These are phyloP conservation scores for Mycogona germanica DNA, from an alignment of 2,888 invertebrate genomes.

Conservation along the genomic window DNA sequence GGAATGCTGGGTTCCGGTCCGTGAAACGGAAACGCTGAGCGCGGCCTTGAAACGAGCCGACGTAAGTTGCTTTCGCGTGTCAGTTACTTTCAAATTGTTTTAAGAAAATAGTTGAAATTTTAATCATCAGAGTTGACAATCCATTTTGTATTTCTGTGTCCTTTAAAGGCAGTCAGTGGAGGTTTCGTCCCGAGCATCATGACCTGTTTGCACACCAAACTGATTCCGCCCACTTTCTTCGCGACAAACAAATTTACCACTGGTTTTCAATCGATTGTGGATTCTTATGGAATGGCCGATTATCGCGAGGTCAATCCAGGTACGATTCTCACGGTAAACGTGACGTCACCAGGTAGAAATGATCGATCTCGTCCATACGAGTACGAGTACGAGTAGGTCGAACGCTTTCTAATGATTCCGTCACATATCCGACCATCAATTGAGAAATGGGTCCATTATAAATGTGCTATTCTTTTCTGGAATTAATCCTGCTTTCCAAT, in stretches of 20 bases:
- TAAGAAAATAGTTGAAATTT: not conserved
- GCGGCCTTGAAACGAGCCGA: not conserved
- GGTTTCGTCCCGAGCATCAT: slow-evolving; percentile 92
- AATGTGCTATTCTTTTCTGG: not conserved
- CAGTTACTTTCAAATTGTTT: not conserved
- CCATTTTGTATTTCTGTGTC: slow-evolving; percentile 14
- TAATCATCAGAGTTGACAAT: not conserved
- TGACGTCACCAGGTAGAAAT: too few species aligned
- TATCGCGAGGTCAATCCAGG: slow-evolving; percentile 95
- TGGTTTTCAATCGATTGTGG: slow-evolving; percentile 89
- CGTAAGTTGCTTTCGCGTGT: not conserved
- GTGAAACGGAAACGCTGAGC: not conserved
- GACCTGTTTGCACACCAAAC: slow-evolving; percentile 76
- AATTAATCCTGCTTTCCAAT: slow-evolving; percentile 22
- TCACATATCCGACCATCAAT: not conserved
- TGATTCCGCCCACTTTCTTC: slow-evolving; percentile 87
- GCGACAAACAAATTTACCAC: slow-evolving; percentile 90
- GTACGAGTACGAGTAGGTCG: too few species aligned
- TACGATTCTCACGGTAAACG: too few species aligned
- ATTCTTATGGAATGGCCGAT: slow-evolving; percentile 90
- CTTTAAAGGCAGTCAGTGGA: slow-evolving; percentile 69
- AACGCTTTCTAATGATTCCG: not conserved
- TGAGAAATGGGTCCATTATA: too few species aligned
- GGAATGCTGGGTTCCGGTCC: slow-evolving; percentile 84
- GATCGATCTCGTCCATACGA: too few species aligned